Conservation (phyloP, 2,888 invertebrate genomes). For the Tetrapedia diversipes region DNA sequence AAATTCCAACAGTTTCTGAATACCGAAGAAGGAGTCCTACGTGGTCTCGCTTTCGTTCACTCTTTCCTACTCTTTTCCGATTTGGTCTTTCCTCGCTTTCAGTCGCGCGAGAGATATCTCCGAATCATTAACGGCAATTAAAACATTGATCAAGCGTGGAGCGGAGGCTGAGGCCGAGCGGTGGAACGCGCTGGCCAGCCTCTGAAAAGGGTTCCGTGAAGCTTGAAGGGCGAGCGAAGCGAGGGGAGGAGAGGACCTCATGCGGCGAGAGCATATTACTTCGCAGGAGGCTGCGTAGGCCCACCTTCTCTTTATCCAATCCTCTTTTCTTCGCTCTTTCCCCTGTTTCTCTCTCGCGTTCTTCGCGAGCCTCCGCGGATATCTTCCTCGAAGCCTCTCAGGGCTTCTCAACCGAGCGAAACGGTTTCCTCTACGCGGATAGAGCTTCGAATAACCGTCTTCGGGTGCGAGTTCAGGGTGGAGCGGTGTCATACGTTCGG, state of each 20-base stretch:
- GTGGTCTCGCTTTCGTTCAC: neutral
- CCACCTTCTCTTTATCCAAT: conserved; percentile 62
- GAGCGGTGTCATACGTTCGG: too few relatives aligned
- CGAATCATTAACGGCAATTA: conserved; percentile 76
- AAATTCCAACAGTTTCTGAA: too few relatives aligned
- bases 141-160: conserved; percentile 69
- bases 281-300: conserved; percentile 76
- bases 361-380: conserved; percentile 30
- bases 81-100: conserved; percentile 39
- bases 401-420: conserved; percentile 64
- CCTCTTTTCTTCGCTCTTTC: conserved; percentile 55
- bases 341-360: conserved; percentile 43
- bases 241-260: conserved; percentile 72
- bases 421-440: neutral
- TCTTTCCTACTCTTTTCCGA: neutral
- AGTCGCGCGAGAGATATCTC: conserved; percentile 65
- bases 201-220: conserved; percentile 64
- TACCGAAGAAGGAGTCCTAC: too few relatives aligned
- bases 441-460: too few relatives aligned
- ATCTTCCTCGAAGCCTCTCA: conserved; percentile 56
- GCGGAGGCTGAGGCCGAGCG: conserved; percentile 34
- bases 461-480: too few relatives aligned
- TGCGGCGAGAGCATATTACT: conserved; percentile 80
- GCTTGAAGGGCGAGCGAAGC: conserved; percentile 60
- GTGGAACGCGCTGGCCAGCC: conserved; percentile 58